Evolutionary conservation across 2,113 vertebrate species (phyloP), one percentile per base, ranked within the genome.

Genomic region (Zosterops japonicus): DNA sequence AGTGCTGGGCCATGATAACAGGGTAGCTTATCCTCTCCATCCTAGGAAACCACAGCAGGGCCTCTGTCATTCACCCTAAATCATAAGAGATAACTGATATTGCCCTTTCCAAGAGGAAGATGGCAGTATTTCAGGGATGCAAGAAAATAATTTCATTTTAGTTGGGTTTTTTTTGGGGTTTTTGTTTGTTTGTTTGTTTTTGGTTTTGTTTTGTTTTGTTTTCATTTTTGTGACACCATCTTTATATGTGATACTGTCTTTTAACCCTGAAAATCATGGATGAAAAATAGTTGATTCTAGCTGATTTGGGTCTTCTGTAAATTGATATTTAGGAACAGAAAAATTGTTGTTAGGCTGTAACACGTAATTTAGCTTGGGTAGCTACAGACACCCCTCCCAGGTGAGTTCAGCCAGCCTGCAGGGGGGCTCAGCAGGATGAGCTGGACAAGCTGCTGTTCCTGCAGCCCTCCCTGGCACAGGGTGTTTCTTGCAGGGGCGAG

Each of bases 401-500:
- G 65, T 1, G 8, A 44, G 57, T 27, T 77, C 76, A 89, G 41
- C 27, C 57, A 72, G 55, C 39, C 55, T 68, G 29, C 63, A 78
- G 63, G 14, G 18, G 15, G 3, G 67, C 36, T 61, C 2, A 1
- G 33, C 1, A 4, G 50, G 50, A 49, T 10, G 46, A 44, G 50
- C 41, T 6, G 6, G 60, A 81, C 2, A 3, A 82, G 59, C 46
- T 56, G 33, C 50, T 70, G 24, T 8, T 53, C 16, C 50, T 61
- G 56, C 42, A 85, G 70, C 70, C 46, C 18, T 67, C 11, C 42
- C 36, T 70, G 35, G 24, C 28, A 27, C n/a, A 12, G 2, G 1
- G 10, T 2, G 0, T 33, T 57, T 50, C 67, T n/a, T 35, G 19
- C 39, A 10, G 2, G 44, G 14, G 9, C 21, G 39, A 9, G 3